Base-by-base conservation (phyloP, 2,888 invertebrate genomes). In the Boloria selene region DNA sequence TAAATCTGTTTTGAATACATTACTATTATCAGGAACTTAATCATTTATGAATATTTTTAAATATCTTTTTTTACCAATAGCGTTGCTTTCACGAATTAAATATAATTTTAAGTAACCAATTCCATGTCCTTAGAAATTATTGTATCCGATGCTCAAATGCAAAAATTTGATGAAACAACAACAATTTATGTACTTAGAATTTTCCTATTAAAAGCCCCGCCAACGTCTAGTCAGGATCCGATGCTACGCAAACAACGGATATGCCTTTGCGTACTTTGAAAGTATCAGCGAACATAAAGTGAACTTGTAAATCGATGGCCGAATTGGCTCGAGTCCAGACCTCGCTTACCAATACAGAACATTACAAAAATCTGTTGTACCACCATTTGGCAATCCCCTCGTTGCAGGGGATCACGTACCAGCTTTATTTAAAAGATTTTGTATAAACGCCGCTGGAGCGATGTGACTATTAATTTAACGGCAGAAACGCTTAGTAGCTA, bases 341-440 rank as follows among this genome's bases (percentile, higher is more conserved):
- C 87, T 76, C 84, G 81, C 83, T 88, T 85, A 88, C 89, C 89
- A 88, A 87, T 86, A 88, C 84, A 82, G 87, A 85, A 79, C 89
- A 87, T 90, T 89, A 88, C 87, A 89, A 90, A 90, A 90, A 90
- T 90, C 88, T 90, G 90, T 90, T 90, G 90, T 88, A 84, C 81
- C 82, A 82, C 85, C 86, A 87, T 89, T 90, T 90, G 90, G 89
- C 90, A 88, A 80, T 77, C 75, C 75, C 75, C 74, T 70, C 77
- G 75, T 73, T 73, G 74, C 75, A 71, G 75, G 75, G 79, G 82
- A 82, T 86, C 88, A 87, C 88, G 88, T 89, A 84, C 82, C 75
- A 76, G 82, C 83, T 85, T 87, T 88, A 87, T 89, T 88, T 87
- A 85, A 88, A 86, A 87, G 84, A 87, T 86, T 86, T 82, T 79